Percentiles rank a stretch among this genome's conserved stretches.
Conservation (phyloP, 2,797 vertebrate genomes). For the Cheracebus regulus region DNA sequence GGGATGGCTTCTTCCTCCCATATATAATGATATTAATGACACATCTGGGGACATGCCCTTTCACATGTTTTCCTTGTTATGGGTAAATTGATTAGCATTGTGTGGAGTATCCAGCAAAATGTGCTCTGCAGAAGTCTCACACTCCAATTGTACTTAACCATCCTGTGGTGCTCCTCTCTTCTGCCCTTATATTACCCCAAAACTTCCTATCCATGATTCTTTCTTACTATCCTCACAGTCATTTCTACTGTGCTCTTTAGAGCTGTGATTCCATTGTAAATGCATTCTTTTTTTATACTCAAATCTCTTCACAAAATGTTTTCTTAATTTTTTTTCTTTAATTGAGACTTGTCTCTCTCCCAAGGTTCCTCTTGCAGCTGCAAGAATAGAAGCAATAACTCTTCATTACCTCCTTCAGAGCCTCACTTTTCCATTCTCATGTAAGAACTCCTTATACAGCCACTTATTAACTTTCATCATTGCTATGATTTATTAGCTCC, state of each 20-base stretch:
- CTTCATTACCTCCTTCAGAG: neutral
- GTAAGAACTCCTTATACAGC: neutral
- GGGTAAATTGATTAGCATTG: neutral
- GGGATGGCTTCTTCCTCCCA: neutral
- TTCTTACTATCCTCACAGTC: neutral
- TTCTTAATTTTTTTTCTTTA: constrained; percentile 20
- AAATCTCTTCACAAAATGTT: neutral
- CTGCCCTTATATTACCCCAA: neutral
- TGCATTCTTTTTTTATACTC: neutral
- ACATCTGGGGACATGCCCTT: neutral
- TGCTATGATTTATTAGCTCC: neutral
- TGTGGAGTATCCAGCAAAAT: constrained; percentile 8
- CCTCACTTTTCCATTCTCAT: neutral
- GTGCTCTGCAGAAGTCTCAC: neutral
- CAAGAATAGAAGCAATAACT: neutral
- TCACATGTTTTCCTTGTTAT: constrained; percentile 46
- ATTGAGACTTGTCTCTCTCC: neutral
- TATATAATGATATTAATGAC: neutral
- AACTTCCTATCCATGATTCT: neutral
- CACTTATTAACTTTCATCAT: neutral
- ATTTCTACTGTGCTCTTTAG: neutral
- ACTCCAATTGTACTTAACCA: neutral
- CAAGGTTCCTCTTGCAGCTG: neutral
- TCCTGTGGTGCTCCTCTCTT: neutral
- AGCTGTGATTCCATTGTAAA: neutral